Percentiles rank a stretch among this genome's conserved stretches.
Evolutionary conservation across 2,113 vertebrate genomes (phyloP).

Genomic region (Actinemys pallida): DNA sequence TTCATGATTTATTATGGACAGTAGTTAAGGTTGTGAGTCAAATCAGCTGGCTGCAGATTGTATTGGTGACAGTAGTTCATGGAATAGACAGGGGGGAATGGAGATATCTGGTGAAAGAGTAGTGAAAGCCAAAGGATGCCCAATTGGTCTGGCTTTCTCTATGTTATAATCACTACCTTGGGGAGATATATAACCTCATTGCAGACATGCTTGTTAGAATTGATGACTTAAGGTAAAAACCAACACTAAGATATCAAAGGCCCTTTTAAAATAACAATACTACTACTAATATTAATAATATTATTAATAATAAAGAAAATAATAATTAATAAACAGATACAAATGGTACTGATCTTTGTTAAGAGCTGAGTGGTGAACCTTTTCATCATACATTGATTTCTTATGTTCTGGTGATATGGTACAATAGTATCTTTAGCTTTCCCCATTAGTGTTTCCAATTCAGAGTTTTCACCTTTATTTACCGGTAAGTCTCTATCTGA

Average conservation of each 20-base stretch:
- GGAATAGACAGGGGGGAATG: neutral
- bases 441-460: neutral
- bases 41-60: neutral
- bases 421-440: slow-evolving; percentile 22
- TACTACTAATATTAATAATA: neutral
- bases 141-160: neutral
- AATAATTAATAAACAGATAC: neutral
- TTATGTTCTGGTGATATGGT: neutral
- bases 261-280: neutral
- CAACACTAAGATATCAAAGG: slow-evolving; percentile 27
- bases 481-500: neutral
- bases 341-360: neutral
- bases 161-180: slow-evolving; percentile 3
- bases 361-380: neutral
- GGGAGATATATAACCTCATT: neutral
- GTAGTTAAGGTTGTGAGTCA: neutral
- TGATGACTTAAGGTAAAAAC: neutral
- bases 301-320: neutral
- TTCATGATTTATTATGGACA: neutral
- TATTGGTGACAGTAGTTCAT: neutral
- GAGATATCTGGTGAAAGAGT: neutral
- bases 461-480: neutral
- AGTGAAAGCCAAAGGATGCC: neutral
- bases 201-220: slow-evolving; percentile 19
- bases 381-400: neutral